A percentile compares a stretch with the other conserved stretches of the same genome.
phyloP scores from a whole-genome alignment of 2,113 vertebrate species.

The Strix aluco region DNA sequence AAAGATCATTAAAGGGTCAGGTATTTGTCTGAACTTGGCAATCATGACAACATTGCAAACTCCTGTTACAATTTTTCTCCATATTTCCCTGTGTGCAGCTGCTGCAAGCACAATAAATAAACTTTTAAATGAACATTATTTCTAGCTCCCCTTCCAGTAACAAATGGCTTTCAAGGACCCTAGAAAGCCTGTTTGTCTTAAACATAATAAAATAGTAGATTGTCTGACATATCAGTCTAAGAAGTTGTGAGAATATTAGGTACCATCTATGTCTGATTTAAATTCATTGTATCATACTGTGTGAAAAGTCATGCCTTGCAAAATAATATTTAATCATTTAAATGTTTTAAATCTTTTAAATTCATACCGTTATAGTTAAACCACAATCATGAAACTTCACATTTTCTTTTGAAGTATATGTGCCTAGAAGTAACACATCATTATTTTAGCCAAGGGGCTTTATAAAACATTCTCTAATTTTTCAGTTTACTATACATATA shows the following conservation, averaged over 20 bases:
- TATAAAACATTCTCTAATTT: background rate
- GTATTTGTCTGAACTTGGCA: background rate
- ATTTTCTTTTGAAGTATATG: background rate
- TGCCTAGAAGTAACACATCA: background rate
- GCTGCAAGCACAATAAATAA: background rate
- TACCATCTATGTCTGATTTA: background rate
- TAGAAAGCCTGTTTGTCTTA: background rate
- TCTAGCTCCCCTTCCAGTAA: background rate
- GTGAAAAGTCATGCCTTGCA: background rate
- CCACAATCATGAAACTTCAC: background rate
- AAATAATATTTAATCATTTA: constrained; percentile 7
- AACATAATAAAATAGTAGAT: background rate
- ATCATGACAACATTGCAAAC: background rate
- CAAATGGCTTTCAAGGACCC: background rate
- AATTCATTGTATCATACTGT: background rate
- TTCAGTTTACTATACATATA: background rate
- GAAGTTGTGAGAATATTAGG: background rate
- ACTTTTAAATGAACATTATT: background rate
- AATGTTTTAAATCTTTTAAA: background rate
- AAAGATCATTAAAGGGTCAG: background rate
- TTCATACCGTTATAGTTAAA: background rate
- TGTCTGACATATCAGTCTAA: background rate
- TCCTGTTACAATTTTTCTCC: background rate
- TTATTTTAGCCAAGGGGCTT: background rate
- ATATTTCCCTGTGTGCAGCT: background rate